Conservation (phyloP, 2,113 vertebrate genomes). For the Ageneiosus marmoratus region DNA sequence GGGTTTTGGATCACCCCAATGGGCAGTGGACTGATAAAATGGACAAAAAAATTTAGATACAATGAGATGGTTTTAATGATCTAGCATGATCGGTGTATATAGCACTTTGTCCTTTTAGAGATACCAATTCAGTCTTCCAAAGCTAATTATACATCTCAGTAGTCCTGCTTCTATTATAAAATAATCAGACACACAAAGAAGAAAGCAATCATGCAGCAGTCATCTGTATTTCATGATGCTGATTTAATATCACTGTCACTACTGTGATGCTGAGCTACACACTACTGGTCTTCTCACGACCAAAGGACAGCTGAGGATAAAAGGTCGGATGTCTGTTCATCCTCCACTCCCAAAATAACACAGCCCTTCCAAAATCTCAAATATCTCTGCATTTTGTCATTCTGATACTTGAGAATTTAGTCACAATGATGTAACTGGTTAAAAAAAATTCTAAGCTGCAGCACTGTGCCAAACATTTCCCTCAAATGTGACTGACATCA, state of each 20-base stretch:
- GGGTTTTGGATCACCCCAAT: no score
- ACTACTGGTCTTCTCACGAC: conserved; percentile 8
- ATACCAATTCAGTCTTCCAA: conserved; percentile 15
- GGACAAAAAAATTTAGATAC: no score
- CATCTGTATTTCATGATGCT: conserved; percentile 23
- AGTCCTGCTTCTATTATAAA: conserved; percentile 3
- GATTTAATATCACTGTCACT: conserved; percentile 44
- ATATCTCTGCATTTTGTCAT: conserved; percentile 10
- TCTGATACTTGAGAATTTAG: neutral
- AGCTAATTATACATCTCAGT: conserved; percentile 25
- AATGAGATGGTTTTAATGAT: no score
- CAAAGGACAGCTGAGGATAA: conserved; percentile 28
- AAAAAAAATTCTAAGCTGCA: neutral
- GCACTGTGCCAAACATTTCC: neutral
- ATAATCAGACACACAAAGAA: neutral
- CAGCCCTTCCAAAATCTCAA: conserved; percentile 35
- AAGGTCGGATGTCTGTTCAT: conserved; percentile 21
- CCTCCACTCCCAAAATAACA: conserved; percentile 12
- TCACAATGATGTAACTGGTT: neutral
- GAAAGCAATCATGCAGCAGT: conserved; percentile 10
- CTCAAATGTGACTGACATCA: conserved; percentile 16
- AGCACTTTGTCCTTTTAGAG: neutral
- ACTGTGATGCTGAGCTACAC: conserved; percentile 21
- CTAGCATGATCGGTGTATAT: no score
- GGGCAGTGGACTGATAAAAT: no score